phyloP scores from a whole-genome alignment of 2,888 invertebrate species.

The Ophion ventricosus region DNA sequence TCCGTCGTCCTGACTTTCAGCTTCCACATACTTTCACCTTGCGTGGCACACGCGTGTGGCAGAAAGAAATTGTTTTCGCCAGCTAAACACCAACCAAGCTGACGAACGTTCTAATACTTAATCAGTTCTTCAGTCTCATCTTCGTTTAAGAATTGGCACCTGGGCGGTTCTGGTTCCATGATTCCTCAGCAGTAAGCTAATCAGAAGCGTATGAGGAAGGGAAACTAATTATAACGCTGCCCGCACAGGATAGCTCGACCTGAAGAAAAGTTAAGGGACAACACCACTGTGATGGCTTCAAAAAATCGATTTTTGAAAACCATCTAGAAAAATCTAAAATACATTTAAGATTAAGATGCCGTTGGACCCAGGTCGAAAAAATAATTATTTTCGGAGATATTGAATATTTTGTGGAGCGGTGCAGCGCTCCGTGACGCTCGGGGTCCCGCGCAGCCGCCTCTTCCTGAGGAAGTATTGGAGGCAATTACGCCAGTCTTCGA shows the following conservation, averaged over 20 bases:
- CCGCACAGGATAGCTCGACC: no score
- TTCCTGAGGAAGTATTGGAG: no score
- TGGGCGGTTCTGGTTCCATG: constrained; percentile 23
- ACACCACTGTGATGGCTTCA: no score
- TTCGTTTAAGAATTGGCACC: constrained; percentile 13
- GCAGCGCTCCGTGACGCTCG: no score
- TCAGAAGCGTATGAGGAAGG: neutral
- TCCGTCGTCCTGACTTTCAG: constrained; percentile 16
- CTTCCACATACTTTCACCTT: neutral
- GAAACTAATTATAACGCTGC: neutral
- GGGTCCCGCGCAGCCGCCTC: no score
- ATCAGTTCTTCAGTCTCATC: constrained; percentile 7
- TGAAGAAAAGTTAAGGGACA: neutral
- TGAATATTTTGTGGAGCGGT: no score
- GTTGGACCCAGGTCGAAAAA: no score
- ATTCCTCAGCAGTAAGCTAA: neutral
- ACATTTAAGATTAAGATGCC: no score
- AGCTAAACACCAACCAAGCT: constrained; percentile 34
- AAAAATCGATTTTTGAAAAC: no score
- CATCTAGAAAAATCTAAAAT: no score
- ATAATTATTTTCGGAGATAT: no score
- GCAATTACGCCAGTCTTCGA: no score
- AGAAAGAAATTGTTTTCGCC: constrained; percentile 15
- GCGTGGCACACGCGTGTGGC: neutral
- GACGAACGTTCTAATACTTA: constrained; percentile 8